Base-by-base conservation (phyloP, 2,888 invertebrate genomes). In the Teinopalpus imperialis region DNA sequence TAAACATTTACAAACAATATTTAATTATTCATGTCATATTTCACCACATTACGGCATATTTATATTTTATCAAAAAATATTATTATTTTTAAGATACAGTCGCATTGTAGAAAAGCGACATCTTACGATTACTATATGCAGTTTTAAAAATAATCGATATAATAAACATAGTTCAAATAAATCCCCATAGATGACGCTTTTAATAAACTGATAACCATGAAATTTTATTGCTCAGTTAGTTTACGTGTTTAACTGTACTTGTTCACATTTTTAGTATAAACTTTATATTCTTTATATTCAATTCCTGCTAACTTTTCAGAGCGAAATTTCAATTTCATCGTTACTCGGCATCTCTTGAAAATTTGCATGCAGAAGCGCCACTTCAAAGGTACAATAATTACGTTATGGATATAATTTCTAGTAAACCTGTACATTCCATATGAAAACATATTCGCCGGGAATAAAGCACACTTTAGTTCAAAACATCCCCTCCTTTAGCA, bases 361-460 rank as follows among this genome's bases (percentile, higher is more conserved):
- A 86, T 87, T 86, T 87, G 85, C 82, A 87, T 87, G 88, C 88
- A 85, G 88, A 87, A 87, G 88, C 83, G 81, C 83, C 80, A 82
- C 81, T 86, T 85, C 88, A 87, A 88, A 88, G 83, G 79, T 74
- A 75, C 80, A 66, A 68, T 71, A 79, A 80, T 76, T 74, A 72
- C 71, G 72, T 74, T 71, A 59, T 61, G 66, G 63, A 59, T 53
- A 55, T 49, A 49, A 57, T 56, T 31, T 21, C 8, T 12, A 4
- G 5, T 5, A 16, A 26, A 26, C 6, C 3, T 9, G n/a, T 5
- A 8, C 20, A 31, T 8, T 2, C 1, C 0, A 20, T 21, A 29
- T 12, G 48, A 37, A 27, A 49, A 54, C 53, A 7, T 49, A 57
- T 18, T 0, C 0, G n/a, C n/a, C n/a, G n/a, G n/a, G n/a, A n/a